Evolutionary conservation across 2,888 invertebrate species (phyloP).

Genomic region (Phyllotreta striolata): DNA sequence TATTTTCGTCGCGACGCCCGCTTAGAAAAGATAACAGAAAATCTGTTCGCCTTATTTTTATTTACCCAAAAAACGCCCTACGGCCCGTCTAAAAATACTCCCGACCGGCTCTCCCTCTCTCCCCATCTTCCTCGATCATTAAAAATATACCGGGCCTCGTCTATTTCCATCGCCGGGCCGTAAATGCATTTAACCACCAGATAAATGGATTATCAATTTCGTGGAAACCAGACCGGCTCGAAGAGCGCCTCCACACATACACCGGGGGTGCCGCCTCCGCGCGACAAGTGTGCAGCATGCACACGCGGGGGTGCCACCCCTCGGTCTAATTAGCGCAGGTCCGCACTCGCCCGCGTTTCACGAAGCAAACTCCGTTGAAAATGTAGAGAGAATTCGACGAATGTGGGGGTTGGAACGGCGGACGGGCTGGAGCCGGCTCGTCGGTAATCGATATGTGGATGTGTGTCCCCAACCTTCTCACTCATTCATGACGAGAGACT

Average conservation of each 20-base stretch:
- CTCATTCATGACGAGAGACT: conserved; percentile 37
- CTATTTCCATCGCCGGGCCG: conserved; percentile 21
- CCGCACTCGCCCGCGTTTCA: neutral
- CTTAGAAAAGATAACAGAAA: too few species aligned
- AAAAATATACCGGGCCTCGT: conserved; percentile 14
- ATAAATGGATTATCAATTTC: conserved; percentile 30
- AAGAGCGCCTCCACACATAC: conserved; percentile 23
- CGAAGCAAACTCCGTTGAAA: too few species aligned
- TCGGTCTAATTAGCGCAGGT: conserved; percentile 37
- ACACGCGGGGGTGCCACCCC: conserved; percentile 33
- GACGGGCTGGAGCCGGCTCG: conserved; percentile 13
- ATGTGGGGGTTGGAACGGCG: too few species aligned
- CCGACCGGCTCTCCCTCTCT: conserved; percentile 9
- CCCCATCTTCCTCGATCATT: neutral
- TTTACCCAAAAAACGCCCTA: too few species aligned
- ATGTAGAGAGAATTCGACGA: neutral
- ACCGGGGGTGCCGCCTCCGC: conserved; percentile 15
- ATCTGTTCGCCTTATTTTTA: too few species aligned
- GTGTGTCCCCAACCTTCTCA: conserved; percentile 41
- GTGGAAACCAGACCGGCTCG: conserved; percentile 16
- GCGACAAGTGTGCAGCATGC: conserved; percentile 36
- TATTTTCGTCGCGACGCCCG: too few species aligned
- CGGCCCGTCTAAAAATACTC: conserved; percentile 7
- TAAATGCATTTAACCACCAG: conserved; percentile 27
- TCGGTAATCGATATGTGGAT: conserved; percentile 31